Evolutionary conservation across 2,797 vertebrate genomes (phyloP), one percentile per base, ranked within the genome.

Genomic region (Enteromius trimaculatus): DNA sequence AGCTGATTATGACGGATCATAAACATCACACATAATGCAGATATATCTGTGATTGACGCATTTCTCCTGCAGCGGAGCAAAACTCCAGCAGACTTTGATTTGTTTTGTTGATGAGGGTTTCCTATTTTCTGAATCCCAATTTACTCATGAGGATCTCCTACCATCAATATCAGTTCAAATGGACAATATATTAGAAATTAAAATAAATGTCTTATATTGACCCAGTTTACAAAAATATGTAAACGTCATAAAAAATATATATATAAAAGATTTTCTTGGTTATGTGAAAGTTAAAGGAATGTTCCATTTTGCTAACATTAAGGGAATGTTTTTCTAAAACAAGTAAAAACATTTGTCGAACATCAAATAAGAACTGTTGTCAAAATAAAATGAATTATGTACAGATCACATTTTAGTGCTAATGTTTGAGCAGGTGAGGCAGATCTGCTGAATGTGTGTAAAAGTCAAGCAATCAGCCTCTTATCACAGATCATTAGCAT

Each of bases 101-200:
- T 53, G 51, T 53, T 53, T 3, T 21, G 34, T 53, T 53, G 51
- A 21, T 8, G 19, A 21, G 51, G 10, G 10, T n/a, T 68, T n/a
- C 16, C 29, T 7, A 31, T 4, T 4, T 7, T 51, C 39, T 2
- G 10, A 68, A 68, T 42, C 65, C 19, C 5, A 0, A 14, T 11
- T 0, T 0, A 0, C 1, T 3, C 8, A 0, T 21, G 34, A 37
- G 37, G 13, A 1, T 42, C 66, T 42, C 11, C 66, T 39, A 7
- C 10, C 19, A 13, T 21, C 0, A 1, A 9, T 19, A 3, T 34
- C 62, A 65, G 19, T 19, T 34, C 3, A 66, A 37, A 21, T 65
- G 3, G 14, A 7, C 7, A 66, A 0, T 10, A 9, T 51, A 6
- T 51, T 19, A 49, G 14, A 3, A 19, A 51, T 17, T 21, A 10